Base-by-base conservation (phyloP, 2,888 invertebrate species). In the Taphrorychus bicolor region DNA sequence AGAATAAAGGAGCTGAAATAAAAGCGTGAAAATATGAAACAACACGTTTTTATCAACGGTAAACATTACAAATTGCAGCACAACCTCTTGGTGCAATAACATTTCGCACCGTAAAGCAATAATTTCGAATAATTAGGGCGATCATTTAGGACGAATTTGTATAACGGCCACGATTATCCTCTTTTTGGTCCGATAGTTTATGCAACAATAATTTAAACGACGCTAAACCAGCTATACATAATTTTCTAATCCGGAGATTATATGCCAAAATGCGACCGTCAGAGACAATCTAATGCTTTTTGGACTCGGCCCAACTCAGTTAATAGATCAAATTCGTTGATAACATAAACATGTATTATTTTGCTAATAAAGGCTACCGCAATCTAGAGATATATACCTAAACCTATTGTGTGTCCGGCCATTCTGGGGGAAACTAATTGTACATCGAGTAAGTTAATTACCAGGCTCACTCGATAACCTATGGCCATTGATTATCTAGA, bases 321-420 rank as follows among this genome's bases (percentile, higher is more conserved):
- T 73, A 66, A 54, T 70, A 71, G 74, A 75, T 76, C 74, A 70
- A 75, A 75, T 75, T 73, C 62, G 67, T 67, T 71, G 72, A 75
- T 74, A 73, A 72, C 71, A 71, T 58, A 71, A 71, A 71, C 71
- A 71, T 72, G 72, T 65, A 66, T n/a, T n/a, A n/a, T 71, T 69
- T 70, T 41, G 42, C 51, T 64, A 59, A 64, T 69, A 64, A 56
- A 66, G 56, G 45, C 56, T 2, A 45, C 14, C 0, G n/a, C n/a
- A 22, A 53, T 66, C 59, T 59, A 53, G 54, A 54, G 49, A 66
- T 61, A 42, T 49, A 54, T 66, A 66, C 59, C 48, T 59, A 52
- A n/a, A 24, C 40, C 49, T 32, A 61, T 62, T 62, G 49, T 62
- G 32, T 62, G 53, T 48, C 54, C 49, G 56, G 14, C 41, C 41